phyloP scores from a whole-genome alignment of 2,888 invertebrate species.

The Thumatha senex region DNA sequence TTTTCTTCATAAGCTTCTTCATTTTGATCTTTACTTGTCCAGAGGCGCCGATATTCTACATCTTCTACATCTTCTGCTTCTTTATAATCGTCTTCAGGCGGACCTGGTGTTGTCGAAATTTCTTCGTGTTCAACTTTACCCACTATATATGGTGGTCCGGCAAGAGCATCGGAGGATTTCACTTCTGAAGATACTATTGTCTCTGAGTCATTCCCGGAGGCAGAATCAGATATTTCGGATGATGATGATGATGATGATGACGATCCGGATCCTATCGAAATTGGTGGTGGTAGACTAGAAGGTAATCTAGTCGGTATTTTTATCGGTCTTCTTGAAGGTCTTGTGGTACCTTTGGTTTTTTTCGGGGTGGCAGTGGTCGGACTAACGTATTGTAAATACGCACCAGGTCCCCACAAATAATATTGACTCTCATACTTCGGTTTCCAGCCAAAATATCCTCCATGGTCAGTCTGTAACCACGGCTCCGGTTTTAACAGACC shows the following conservation, averaged over 20 bases:
- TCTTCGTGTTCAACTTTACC: not conserved
- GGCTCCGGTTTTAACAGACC: not conserved
- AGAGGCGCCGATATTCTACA: not conserved
- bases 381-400: not conserved
- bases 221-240: not conserved
- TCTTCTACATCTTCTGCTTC: not conserved
- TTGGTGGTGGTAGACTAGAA: not conserved
- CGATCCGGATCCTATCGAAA: no score
- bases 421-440: not conserved
- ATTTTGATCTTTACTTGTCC: not conserved
- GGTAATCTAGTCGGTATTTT: not conserved
- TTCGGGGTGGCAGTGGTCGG: not conserved
- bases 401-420: not conserved
- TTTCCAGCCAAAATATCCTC: constrained; percentile 2
- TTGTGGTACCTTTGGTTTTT: not conserved
- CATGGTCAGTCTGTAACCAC: not conserved
- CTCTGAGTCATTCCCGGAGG: no score
- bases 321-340: not conserved
- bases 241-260: not conserved
- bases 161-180: not conserved
- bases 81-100: not conserved
- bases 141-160: no score
- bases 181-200: not conserved
- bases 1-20: constrained; percentile 2
- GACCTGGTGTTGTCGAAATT: not conserved